A percentile compares a stretch with the other conserved stretches of the same genome.
These are phyloP conservation scores for Dascillus cervinus DNA, from an alignment of 2,888 invertebrate genomes.

Conservation along the genomic window DNA sequence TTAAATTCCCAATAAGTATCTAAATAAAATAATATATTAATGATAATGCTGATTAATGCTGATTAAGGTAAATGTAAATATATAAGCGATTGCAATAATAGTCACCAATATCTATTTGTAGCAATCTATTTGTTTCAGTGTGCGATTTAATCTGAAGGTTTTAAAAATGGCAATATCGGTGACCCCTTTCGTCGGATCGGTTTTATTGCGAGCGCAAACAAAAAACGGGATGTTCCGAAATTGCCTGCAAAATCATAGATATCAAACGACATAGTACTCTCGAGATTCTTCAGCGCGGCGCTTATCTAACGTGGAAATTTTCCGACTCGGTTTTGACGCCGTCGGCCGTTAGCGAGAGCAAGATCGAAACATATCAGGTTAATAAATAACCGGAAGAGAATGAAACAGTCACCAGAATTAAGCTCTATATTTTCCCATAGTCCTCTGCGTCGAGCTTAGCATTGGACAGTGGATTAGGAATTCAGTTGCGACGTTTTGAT, in stretches of 20 bases:
- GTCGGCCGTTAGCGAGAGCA: conserved; percentile 15
- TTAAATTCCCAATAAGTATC: too few relatives aligned
- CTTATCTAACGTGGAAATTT: conserved; percentile 16
- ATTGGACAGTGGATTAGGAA: conserved; percentile 39
- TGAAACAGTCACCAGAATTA: conserved; percentile 31
- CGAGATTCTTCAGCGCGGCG: conserved; percentile 7
- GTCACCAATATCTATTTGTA: too few relatives aligned
- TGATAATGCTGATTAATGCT: too few relatives aligned
- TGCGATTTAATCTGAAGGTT: too few relatives aligned
- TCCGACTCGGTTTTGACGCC: conserved; percentile 13
- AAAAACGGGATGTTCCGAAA: conserved; percentile 21
- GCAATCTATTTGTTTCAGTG: too few relatives aligned
- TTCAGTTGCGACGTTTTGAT: conserved; percentile 38
- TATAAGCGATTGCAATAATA: too few relatives aligned
- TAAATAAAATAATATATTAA: too few relatives aligned
- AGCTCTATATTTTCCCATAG: conserved; percentile 36
- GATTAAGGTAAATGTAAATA: too few relatives aligned
- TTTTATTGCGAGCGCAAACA: conserved; percentile 20
- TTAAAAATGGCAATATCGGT: too few relatives aligned
- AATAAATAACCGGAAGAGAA: conserved; percentile 30
- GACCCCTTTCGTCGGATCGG: too few relatives aligned
- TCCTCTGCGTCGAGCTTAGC: conserved; percentile 32
- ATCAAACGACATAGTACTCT: conserved; percentile 22
- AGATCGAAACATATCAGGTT: conserved; percentile 20
- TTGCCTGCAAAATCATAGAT: conserved; percentile 32